Base-by-base conservation (phyloP, 2,888 invertebrate genomes). In the Noctua comes region DNA sequence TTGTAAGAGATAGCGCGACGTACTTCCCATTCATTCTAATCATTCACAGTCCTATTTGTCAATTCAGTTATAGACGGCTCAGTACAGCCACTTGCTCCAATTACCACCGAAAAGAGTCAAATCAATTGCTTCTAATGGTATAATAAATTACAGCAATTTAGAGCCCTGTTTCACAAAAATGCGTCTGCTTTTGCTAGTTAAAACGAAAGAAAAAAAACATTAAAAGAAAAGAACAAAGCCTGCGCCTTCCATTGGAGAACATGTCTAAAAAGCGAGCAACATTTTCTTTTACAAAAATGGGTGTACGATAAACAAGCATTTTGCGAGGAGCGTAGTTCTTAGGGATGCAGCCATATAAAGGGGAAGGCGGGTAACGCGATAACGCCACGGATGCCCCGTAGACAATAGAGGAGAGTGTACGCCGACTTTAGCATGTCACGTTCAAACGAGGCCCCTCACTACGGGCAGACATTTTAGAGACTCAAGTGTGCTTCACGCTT, bases 301-400 rank as follows among this genome's bases (percentile, higher is more conserved):
- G 73, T 83, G 80, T 80, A 85, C 86, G 79, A 84, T 88, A 87
- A 86, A 85, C 87, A 85, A 88, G 89, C 84, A 84, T 87, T 84
- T 84, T 86, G 81, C 82, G 77, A 79, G 68, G 72, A 86, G 83
- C 77, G 82, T 82, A 86, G 83, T 88, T 90, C 88, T 89, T 87
- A 89, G 84, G 87, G 88, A 85, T 85, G 91, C 90, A 92, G 92
- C 89, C 91, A 87, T 92, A 91, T 87, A 90, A 91, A 91, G 83
- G 89, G 90, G 84, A 87, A 85, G 89, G 84, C 68, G 79, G 86
- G 91, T 91, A 92, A 93, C 86, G 85, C 82, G 93, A 92, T 92
- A 92, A 92, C 87, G 81, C 89, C 88, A 88, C 89, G 91, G 89
- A 89, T 89, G 90, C 88, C 84, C 85, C 77, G 88, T 86, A 92